Base-by-base conservation (phyloP, 2,888 invertebrate genomes). In the Amiota mariae region DNA sequence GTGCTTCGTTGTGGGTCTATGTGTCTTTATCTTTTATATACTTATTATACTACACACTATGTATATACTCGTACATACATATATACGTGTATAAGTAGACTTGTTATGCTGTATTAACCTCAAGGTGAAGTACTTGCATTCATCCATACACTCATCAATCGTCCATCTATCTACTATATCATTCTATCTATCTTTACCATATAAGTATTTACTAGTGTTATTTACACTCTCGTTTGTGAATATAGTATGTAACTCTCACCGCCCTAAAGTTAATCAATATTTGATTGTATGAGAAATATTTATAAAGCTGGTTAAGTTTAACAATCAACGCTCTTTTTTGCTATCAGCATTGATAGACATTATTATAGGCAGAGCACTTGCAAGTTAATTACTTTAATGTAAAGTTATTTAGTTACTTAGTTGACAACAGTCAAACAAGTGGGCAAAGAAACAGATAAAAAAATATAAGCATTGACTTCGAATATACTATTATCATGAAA, bases 61-160 rank as follows among this genome's bases (percentile, higher is more conserved):
- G 24, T 24, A 24, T 24, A n/a, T n/a, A n/a, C n/a, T n/a, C n/a
- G 24, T 24, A 24, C 3, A 24, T 24, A 24, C 3, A 24, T 24
- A 24, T 24, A 24, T 24, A 24, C n/a, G n/a, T n/a, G n/a, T 24
- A 24, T 36, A 36, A 36, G 36, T 36, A 36, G 36, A 6, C 36
- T 36, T 36, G 36, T 36, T 36, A 36, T 36, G 36, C 8, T 36
- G 36, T 36, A 36, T 36, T 36, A 76, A 47, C 75, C 77, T 77
- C 76, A 81, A 81, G 82, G 80, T 81, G 78, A 81, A 82, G 80
- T 76, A 73, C 79, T 74, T 20, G n/a, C 74, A 47, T 56, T 74
- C 70, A 72, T 57, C 59, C 20, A 70, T 18, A 47, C 20, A 15
- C 8, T 36, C 36, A 36, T 36, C 36, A 36, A 36, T 6, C 3